Evolutionary conservation across 2,113 vertebrate genomes (phyloP).

Genomic region (Alces alces): DNA sequence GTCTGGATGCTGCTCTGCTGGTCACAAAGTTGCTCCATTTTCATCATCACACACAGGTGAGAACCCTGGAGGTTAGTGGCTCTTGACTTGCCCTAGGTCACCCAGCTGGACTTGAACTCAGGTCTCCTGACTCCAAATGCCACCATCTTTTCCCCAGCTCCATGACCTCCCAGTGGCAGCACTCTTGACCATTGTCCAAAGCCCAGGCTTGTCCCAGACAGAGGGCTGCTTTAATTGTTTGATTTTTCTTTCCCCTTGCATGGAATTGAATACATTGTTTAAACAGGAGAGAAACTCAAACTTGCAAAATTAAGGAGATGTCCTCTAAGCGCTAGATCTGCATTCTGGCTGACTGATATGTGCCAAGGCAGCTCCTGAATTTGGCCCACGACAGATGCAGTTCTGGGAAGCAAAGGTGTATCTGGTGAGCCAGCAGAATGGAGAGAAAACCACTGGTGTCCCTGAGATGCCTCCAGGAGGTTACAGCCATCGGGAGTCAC

Average conservation of each 20-base stretch:
- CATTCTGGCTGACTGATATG: not conserved
- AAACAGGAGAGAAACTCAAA: not conserved
- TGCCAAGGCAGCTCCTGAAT: not conserved
- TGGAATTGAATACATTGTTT: not conserved
- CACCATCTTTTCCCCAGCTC: no score
- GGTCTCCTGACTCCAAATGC: not conserved
- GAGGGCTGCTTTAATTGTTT: not conserved
- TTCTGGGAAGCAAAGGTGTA: not conserved
- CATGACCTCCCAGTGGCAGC: fast-evolving
- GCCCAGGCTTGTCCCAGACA: not conserved
- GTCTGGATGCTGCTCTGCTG: not conserved
- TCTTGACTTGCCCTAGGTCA: not conserved
- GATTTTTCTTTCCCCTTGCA: not conserved
- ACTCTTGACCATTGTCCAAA: fast-evolving
- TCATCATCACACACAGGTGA: not conserved
- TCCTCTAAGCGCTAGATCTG: not conserved
- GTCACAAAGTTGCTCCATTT: not conserved
- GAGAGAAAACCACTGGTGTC: not conserved
- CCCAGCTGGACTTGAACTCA: not conserved
- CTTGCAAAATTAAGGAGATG: not conserved
- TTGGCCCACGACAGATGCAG: no score
- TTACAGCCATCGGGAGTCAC: not conserved
- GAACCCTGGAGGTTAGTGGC: not conserved
- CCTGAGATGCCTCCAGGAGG: not conserved
- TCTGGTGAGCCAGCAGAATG: not conserved